Conservation (phyloP, 2,797 vertebrate genomes). For the Takifugu ocellatus region DNA sequence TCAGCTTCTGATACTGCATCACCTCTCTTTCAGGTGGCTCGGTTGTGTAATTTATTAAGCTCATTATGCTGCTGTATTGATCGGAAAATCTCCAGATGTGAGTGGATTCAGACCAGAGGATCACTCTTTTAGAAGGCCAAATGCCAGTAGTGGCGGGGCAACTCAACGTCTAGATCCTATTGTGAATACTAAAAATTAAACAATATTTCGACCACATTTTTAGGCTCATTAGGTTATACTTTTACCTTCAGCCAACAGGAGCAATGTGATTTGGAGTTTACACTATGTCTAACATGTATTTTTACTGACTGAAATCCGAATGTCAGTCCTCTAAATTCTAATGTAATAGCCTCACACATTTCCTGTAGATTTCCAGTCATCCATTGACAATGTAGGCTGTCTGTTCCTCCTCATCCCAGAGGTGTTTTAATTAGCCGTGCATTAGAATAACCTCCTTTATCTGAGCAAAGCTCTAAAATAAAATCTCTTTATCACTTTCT, state of each 20-base stretch:
- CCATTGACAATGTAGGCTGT: constrained; percentile 7
- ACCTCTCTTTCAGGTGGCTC: constrained; percentile 20
- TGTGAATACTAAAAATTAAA: background rate
- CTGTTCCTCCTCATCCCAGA: constrained; percentile 13
- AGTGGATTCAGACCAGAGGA: constrained; percentile 19
- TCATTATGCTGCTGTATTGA: constrained; percentile 49
- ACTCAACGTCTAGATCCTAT: background rate
- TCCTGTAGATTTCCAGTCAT: too few species aligned
- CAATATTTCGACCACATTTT: background rate
- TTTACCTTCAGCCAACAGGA: too few species aligned
- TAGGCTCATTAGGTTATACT: background rate
- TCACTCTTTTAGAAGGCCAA: constrained; percentile 13
- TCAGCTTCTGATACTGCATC: constrained; percentile 12
- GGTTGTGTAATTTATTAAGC: constrained; percentile 34
- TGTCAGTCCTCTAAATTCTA: background rate
- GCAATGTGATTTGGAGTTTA: too few species aligned
- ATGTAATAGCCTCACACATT: too few species aligned
- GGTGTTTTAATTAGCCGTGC: constrained; percentile 13
- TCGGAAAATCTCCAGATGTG: constrained; percentile 25
- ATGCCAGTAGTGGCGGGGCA: background rate
- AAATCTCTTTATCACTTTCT: too few species aligned
- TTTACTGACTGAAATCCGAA: background rate
- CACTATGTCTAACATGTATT: too few species aligned
- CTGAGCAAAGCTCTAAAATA: too few species aligned
- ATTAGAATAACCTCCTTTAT: background rate